Percentiles rank a stretch among this genome's conserved stretches.
Evolutionary conservation across 1,140 invertebrate species (phyloP).

Genomic region (Hesperophylax magnus): DNA sequence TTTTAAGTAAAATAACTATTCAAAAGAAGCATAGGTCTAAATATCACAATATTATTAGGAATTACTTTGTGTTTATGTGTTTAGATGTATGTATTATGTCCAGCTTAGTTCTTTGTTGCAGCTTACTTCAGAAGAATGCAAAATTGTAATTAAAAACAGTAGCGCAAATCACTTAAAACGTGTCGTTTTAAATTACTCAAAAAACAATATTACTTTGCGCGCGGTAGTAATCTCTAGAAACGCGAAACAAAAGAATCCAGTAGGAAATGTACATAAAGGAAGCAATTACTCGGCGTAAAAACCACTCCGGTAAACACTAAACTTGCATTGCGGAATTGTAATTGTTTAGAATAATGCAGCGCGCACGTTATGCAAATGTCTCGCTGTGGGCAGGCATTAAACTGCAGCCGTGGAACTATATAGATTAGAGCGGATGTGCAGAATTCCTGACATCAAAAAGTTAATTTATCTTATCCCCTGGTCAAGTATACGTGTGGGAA

Average conservation of each 20-base stretch:
- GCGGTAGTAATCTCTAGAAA: neutral
- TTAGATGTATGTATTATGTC: too few relatives aligned
- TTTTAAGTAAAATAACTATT: too few relatives aligned
- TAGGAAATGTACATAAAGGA: neutral
- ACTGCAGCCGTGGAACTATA: neutral
- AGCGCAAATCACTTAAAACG: too few relatives aligned
- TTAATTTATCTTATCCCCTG: neutral
- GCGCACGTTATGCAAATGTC: conserved; percentile 12
- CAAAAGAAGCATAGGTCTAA: too few relatives aligned
- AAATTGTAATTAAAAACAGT: too few relatives aligned
- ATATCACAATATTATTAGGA: too few relatives aligned
- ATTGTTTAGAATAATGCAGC: neutral
- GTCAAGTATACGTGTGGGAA: too few relatives aligned
- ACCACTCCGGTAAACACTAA: neutral
- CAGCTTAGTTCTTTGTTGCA: too few relatives aligned
- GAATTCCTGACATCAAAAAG: conserved; percentile 15
- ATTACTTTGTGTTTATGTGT: too few relatives aligned
- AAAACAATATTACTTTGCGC: neutral
- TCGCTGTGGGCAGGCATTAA: neutral
- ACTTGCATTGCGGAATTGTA: neutral
- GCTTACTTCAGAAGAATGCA: too few relatives aligned
- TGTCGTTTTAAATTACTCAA: too few relatives aligned
- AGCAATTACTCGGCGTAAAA: conserved; percentile 16
- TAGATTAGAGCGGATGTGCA: neutral
- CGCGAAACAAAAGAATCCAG: neutral